Evolutionary conservation across 2,888 invertebrate genomes (phyloP).

Genomic region (Petrolisthes manimaculis): DNA sequence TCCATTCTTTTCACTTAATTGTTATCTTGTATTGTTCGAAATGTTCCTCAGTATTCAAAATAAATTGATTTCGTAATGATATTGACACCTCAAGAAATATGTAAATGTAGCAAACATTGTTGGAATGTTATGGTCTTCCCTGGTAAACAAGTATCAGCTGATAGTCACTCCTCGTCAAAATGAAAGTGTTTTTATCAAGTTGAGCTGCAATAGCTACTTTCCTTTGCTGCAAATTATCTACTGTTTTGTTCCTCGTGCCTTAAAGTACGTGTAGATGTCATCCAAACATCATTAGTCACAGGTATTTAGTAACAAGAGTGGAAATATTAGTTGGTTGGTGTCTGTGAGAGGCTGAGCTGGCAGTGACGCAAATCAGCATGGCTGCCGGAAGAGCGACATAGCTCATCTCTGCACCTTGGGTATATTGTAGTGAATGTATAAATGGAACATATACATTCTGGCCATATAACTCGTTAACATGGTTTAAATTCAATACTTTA

Average conservation of each 20-base stretch:
- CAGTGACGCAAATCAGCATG: not conserved
- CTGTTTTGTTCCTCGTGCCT: not conserved
- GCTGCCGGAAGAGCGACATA: not conserved
- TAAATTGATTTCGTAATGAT: not conserved
- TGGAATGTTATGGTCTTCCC: slow-evolving; percentile 38
- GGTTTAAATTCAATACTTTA: too few relatives aligned
- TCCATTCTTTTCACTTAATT: not conserved
- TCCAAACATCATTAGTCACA: not conserved
- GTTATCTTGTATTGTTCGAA: not conserved
- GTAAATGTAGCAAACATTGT: not conserved
- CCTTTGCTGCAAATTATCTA: slow-evolving; percentile 2
- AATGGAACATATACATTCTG: too few relatives aligned
- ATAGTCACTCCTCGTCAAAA: slow-evolving; percentile 2
- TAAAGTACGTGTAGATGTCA: not conserved
- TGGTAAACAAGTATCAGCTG: slow-evolving; percentile 53
- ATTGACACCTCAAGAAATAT: too few relatives aligned
- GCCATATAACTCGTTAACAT: too few relatives aligned
- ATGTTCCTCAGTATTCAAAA: not conserved
- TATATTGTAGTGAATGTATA: not conserved
- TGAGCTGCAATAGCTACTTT: not conserved
- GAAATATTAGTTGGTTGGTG: not conserved
- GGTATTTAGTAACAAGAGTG: not conserved
- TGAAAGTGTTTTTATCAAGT: slow-evolving; percentile 21
- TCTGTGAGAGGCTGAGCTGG: not conserved
- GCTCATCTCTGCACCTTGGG: not conserved